Percentiles rank a stretch among this genome's conserved stretches.
Conservation (phyloP, 2,797 vertebrate genomes). For the Sciurus carolinensis region DNA sequence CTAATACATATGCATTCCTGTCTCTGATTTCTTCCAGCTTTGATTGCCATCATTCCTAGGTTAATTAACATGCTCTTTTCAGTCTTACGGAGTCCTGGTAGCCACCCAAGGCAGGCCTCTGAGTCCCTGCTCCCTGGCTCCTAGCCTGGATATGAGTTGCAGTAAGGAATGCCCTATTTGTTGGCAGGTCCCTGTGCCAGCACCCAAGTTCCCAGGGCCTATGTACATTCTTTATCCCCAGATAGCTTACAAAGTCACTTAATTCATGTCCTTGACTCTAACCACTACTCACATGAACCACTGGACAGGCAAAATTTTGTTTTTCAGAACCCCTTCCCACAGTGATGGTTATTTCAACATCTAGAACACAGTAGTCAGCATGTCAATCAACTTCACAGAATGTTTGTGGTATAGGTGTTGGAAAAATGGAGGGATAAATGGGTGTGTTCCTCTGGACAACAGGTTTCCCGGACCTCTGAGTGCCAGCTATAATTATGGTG, state of each 20-base stretch:
- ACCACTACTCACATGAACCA: conserved; percentile 2
- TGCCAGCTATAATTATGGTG: too few species aligned
- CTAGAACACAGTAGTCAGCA: background rate
- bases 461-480: background rate
- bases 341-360: background rate
- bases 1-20: background rate
- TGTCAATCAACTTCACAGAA: background rate
- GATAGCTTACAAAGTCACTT: background rate
- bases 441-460: background rate
- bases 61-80: conserved; percentile 16
- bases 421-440: background rate
- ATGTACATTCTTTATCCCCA: background rate
- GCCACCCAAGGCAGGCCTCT: background rate
- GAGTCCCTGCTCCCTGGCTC: background rate
- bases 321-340: background rate
- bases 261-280: background rate
- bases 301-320: background rate
- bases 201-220: background rate
- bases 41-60: conserved; percentile 5
- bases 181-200: background rate
- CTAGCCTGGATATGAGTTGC: background rate
- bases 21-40: background rate
- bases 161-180: background rate
- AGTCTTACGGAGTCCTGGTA: background rate
- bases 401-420: background rate